Conservation (phyloP, 2,888 invertebrate species). For the Cyaniris semiargus region DNA sequence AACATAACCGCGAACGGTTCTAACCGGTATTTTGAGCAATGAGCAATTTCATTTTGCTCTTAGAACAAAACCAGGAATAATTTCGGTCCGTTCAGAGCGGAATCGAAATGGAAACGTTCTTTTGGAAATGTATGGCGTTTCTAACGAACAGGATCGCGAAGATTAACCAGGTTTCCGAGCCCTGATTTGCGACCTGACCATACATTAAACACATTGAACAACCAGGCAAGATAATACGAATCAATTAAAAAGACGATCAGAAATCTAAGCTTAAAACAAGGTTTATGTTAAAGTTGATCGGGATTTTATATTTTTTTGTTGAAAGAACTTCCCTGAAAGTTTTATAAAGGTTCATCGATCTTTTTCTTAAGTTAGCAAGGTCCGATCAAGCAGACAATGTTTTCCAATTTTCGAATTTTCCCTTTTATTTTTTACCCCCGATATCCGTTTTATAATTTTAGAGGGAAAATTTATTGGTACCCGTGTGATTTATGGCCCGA, state of each 20-base stretch:
- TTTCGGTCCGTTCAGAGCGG: too few species aligned
- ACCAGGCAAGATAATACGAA: too few species aligned
- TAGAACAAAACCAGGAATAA: too few species aligned
- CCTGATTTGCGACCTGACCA: too few species aligned
- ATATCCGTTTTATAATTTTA: background rate
- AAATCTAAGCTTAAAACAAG: background rate
- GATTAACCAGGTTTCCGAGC: too few species aligned
- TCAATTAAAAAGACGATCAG: background rate
- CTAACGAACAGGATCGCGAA: too few species aligned
- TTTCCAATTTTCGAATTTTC: conserved; percentile 3
- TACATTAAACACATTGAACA: too few species aligned
- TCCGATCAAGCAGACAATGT: background rate
- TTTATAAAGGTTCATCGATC: background rate
- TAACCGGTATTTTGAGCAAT: too few species aligned
- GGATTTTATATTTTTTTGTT: background rate
- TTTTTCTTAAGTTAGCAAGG: background rate
- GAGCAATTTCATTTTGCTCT: too few species aligned
- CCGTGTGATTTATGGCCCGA: background rate
- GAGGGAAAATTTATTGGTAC: background rate
- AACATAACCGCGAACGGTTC: too few species aligned
- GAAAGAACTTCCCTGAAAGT: background rate
- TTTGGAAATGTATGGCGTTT: too few species aligned
- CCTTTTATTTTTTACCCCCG: background rate
- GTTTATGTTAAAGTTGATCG: background rate
- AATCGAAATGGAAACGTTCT: too few species aligned